phyloP scores from a whole-genome alignment of 1,140 invertebrate species.

The Aphelenchoides fujianensis region DNA sequence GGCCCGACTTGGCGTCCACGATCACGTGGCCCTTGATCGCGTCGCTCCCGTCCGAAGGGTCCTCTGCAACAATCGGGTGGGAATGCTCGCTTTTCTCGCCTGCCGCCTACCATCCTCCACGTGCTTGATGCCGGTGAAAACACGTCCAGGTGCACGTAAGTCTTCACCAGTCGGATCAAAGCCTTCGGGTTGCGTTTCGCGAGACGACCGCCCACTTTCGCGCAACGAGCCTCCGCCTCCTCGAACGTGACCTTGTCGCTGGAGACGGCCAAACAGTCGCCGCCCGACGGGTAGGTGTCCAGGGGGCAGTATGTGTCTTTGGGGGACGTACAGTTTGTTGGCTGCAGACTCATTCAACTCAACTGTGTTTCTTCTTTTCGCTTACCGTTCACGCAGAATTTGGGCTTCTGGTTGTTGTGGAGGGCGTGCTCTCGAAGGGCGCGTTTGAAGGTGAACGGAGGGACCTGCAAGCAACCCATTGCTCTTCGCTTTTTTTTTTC shows the following conservation, averaged over 20 bases:
- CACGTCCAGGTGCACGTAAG: not conserved
- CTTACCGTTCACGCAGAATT: not conserved
- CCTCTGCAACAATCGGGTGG: no score
- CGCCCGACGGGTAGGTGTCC: not conserved
- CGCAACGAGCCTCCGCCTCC: not conserved
- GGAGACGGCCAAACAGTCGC: not conserved
- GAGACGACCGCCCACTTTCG: not conserved
- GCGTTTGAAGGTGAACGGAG: not conserved
- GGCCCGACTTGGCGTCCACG: not conserved
- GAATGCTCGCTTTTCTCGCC: no score
- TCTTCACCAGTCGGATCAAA: not conserved
- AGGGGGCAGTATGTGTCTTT: not conserved
- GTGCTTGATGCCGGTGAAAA: not conserved
- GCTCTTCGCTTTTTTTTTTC: not conserved
- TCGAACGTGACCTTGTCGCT: not conserved
- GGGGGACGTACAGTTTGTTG: not conserved
- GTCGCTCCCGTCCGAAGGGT: no score
- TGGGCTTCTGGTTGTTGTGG: not conserved
- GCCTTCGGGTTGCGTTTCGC: not conserved
- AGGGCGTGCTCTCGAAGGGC: constrained; percentile 2
- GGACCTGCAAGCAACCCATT: not conserved
- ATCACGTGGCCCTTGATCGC: no score
- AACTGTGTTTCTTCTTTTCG: not conserved
- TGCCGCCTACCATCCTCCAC: no score
- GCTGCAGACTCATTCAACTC: not conserved